These are phyloP conservation scores for Semibalanus balanoides DNA, from an alignment of 1,140 invertebrate genomes.

Conservation along the genomic window DNA sequence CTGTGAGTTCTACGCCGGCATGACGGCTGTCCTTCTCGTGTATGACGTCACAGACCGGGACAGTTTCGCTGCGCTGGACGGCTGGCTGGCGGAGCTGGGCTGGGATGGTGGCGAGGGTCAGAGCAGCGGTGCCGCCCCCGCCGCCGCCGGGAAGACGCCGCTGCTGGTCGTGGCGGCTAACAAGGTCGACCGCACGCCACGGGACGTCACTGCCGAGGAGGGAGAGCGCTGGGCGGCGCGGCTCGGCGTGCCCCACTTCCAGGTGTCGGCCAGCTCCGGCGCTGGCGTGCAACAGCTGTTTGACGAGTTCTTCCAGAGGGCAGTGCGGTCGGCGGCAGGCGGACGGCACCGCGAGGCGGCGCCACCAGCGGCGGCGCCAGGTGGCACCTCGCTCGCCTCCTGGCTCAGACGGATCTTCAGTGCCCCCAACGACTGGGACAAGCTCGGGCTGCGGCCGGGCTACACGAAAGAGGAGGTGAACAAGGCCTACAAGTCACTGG, in stretches of 20 bases:
- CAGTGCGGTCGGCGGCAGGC: constrained; percentile 33
- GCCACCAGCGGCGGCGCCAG: constrained; percentile 34
- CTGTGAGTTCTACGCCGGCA: constrained; percentile 20
- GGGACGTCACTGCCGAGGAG: background rate
- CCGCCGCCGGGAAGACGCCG: too few species aligned
- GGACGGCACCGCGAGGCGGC: constrained; percentile 37
- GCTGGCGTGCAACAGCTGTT: constrained; percentile 18
- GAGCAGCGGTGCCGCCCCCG: too few species aligned
- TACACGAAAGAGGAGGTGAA: constrained; percentile 34
- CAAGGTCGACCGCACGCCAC: background rate
- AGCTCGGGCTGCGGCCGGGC: background rate
- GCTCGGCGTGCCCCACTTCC: constrained; percentile 16
- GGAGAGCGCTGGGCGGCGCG: constrained; percentile 17
- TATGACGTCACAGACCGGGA: constrained; percentile 20
- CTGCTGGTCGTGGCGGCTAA: background rate
- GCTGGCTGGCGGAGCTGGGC: constrained; percentile 17
- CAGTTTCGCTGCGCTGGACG: constrained; percentile 19
- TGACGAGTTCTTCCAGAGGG: constrained; percentile 36
- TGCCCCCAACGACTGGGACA: background rate
- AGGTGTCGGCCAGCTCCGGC: constrained; percentile 19
- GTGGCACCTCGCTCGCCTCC: constrained; percentile 34
- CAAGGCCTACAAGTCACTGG: constrained; percentile 33
- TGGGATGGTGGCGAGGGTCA: too few species aligned
- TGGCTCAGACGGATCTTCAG: constrained; percentile 16
- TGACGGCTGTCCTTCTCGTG: constrained; percentile 19